Conservation (phyloP, 1,140 invertebrate genomes). For the Eupristina koningsbergeri region DNA sequence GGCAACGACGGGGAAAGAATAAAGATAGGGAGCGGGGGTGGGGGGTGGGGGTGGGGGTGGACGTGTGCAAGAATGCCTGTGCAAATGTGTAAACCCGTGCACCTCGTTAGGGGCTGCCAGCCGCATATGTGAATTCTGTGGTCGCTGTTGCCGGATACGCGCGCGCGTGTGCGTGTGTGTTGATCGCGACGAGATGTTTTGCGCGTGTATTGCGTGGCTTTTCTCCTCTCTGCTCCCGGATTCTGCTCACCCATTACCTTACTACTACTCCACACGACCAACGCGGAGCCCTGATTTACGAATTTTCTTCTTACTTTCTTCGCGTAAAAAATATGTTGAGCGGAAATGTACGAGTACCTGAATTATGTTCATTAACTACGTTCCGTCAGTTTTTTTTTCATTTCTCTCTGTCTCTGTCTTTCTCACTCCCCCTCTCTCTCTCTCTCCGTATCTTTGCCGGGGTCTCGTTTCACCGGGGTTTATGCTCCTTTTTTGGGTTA, state of each 20-base stretch:
- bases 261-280: background rate
- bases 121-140: constrained; percentile 32
- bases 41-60: too few relatives aligned
- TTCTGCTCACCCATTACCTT: background rate
- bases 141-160: constrained; percentile 9
- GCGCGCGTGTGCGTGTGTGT: background rate
- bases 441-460: too few relatives aligned
- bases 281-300: constrained; percentile 28
- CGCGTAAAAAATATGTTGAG: background rate
- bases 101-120: constrained; percentile 40
- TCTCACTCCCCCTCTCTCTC: background rate
- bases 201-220: background rate
- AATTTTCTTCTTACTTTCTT: background rate
- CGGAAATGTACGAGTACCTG: background rate
- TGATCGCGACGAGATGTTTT: constrained; percentile 12
- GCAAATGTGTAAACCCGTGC: constrained; percentile 9
- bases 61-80: background rate
- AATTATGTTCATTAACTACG: background rate
- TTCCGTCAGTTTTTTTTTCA: background rate
- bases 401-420: background rate
- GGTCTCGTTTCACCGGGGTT: too few relatives aligned
- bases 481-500: too few relatives aligned
- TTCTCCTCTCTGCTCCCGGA: constrained; percentile 26
- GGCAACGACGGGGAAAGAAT: background rate
- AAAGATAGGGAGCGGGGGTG: background rate